A percentile compares a stretch with the other conserved stretches of the same genome.
phyloP scores from a whole-genome alignment of 2,797 vertebrate species.

The Cyprinella venusta region DNA sequence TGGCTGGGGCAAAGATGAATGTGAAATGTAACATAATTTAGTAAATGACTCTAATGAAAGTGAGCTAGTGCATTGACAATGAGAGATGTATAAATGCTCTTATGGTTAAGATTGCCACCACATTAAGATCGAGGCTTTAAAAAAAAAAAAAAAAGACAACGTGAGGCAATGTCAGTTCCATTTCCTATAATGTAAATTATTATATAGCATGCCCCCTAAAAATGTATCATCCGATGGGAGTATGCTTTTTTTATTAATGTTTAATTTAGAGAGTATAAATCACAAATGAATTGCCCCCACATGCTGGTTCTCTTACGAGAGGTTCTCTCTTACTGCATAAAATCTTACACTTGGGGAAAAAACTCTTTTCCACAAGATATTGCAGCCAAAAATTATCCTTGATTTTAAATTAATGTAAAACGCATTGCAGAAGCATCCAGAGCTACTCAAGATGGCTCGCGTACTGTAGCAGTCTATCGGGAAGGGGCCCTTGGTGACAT shows the following conservation, averaged over 20 bases:
- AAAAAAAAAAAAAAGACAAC: not conserved
- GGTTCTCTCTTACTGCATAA: no score
- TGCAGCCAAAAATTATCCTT: no score
- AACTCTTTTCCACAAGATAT: no score
- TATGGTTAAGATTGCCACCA: not conserved
- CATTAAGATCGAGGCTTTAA: slow-evolving; percentile 32
- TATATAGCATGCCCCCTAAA: not conserved
- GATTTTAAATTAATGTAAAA: no score
- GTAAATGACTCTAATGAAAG: slow-evolving; percentile 43
- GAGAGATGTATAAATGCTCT: slow-evolving; percentile 32
- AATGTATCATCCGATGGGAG: not conserved
- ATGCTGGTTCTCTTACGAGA: not conserved
- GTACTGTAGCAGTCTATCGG: no score
- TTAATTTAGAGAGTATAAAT: not conserved
- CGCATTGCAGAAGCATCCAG: no score
- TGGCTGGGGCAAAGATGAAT: slow-evolving; percentile 50
- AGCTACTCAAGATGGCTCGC: no score
- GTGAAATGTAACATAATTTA: slow-evolving; percentile 41
- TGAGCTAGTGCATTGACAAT: slow-evolving; percentile 30
- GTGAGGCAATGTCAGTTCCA: not conserved
- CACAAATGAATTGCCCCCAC: not conserved
- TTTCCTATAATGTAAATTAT: not conserved
- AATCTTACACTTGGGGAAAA: no score
- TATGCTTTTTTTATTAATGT: not conserved
- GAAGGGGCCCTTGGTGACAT: no score